Percentiles rank a stretch among this genome's conserved stretches.
These are phyloP conservation scores for Helicoverpa armigera DNA, from an alignment of 1,140 invertebrate species.

Conservation along the genomic window DNA sequence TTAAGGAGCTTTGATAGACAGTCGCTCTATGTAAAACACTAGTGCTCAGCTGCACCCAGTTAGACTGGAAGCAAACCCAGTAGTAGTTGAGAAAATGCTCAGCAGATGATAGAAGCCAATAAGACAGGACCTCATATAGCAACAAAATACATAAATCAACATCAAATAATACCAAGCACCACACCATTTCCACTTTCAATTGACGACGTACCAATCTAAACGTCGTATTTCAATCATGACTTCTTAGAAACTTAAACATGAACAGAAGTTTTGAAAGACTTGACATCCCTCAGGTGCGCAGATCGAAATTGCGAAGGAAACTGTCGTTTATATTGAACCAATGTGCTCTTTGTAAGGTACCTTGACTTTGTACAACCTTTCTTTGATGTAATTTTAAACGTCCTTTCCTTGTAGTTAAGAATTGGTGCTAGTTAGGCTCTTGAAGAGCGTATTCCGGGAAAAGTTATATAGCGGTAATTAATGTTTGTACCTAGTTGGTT, in stretches of 20 bases:
- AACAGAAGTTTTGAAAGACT: not conserved
- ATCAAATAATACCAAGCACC: not conserved
- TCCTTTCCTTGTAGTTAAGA: too few relatives aligned
- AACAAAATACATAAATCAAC: not conserved
- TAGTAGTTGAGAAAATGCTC: too few relatives aligned
- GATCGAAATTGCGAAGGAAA: not conserved
- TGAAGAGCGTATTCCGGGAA: too few relatives aligned
- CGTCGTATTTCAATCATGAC: not conserved
- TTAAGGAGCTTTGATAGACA: too few relatives aligned
- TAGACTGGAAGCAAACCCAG: too few relatives aligned
- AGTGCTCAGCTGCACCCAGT: too few relatives aligned
- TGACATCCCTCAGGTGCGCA: conserved; percentile 2
- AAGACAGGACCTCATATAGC: too few relatives aligned
- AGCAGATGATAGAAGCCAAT: too few relatives aligned
- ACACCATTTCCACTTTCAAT: conserved; percentile 26
- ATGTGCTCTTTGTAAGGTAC: not conserved
- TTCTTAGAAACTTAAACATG: not conserved
- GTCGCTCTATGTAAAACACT: too few relatives aligned
- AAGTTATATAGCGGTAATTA: too few relatives aligned
- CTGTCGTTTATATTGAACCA: not conserved
- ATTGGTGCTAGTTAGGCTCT: not conserved
- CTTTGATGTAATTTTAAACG: not conserved
- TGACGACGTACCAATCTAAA: not conserved
- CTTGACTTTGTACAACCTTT: not conserved
- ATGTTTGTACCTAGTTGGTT: too few relatives aligned